Percentiles rank a stretch among this genome's conserved stretches.
These are phyloP conservation scores for Istiophorus platypterus DNA, from an alignment of 2,113 vertebrate genomes.

Conservation along the genomic window DNA sequence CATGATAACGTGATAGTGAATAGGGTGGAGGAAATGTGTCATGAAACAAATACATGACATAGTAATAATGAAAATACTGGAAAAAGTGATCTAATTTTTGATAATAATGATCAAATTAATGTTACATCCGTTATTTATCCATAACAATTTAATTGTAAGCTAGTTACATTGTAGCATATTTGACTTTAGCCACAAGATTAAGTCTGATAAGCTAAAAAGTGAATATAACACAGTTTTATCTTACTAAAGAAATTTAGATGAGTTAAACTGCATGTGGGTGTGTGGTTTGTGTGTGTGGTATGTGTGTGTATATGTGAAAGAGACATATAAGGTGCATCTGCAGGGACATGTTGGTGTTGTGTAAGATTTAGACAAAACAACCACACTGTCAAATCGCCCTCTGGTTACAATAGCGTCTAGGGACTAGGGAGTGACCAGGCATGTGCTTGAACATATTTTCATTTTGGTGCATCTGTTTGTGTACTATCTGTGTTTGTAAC, in stretches of 20 bases:
- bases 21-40: not conserved
- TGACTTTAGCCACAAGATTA: not conserved
- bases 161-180: not conserved
- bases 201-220: not conserved
- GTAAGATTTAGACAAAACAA: not conserved
- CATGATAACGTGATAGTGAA: not conserved
- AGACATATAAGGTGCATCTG: not conserved
- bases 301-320: not conserved
- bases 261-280: not conserved
- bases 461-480: not conserved
- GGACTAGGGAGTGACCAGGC: slow-evolving; percentile 14
- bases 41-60: not conserved
- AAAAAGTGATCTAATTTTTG: not conserved
- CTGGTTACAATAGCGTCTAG: not conserved
- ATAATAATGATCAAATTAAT: slow-evolving; percentile 6
- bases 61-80: not conserved
- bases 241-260: not conserved
- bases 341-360: slow-evolving; percentile 6
- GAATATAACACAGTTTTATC: not conserved
- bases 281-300: not conserved
- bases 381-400: not conserved
- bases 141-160: not conserved
- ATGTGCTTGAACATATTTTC: slow-evolving; percentile 4
- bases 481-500: not conserved
- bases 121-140: too few species aligned